phyloP scores from a whole-genome alignment of 2,888 invertebrate species.

The Lepidocyrtoides sp. region DNA sequence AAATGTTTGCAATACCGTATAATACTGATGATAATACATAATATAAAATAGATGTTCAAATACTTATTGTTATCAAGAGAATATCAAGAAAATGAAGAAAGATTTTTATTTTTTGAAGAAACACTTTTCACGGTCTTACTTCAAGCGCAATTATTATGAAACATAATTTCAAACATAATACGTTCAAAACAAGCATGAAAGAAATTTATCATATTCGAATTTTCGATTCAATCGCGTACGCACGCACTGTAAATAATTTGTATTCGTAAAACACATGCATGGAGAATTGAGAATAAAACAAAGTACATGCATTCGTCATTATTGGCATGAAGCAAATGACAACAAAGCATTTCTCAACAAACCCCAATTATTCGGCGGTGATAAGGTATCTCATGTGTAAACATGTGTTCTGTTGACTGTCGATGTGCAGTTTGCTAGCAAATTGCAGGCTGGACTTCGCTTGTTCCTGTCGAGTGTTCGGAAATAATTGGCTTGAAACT shows the following conservation, averaged over 20 bases:
- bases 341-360: neutral
- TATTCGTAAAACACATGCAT: no score
- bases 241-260: no score
- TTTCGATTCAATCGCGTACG: no score
- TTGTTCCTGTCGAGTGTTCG: no score
- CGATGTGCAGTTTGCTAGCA: neutral
- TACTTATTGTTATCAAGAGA: slow-evolving; percentile 48
- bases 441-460: no score
- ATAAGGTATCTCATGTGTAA: neutral
- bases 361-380: neutral
- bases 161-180: no score
- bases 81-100: slow-evolving; percentile 71
- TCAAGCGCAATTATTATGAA: no score
- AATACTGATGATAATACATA: slow-evolving; percentile 57
- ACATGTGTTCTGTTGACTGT: neutral
- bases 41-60: slow-evolving; percentile 74
- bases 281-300: no score
- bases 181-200: neutral
- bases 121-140: neutral
- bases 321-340: no score
- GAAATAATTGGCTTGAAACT: no score
- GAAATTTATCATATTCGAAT: no score
- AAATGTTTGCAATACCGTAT: slow-evolving; percentile 69
- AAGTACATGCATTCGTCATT: no score
- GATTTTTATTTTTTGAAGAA: slow-evolving; percentile 74